Percentiles rank a stretch among this genome's conserved stretches.
These are phyloP conservation scores for Cyprinodon tularosa DNA, from an alignment of 2,113 vertebrate species.

Conservation along the genomic window DNA sequence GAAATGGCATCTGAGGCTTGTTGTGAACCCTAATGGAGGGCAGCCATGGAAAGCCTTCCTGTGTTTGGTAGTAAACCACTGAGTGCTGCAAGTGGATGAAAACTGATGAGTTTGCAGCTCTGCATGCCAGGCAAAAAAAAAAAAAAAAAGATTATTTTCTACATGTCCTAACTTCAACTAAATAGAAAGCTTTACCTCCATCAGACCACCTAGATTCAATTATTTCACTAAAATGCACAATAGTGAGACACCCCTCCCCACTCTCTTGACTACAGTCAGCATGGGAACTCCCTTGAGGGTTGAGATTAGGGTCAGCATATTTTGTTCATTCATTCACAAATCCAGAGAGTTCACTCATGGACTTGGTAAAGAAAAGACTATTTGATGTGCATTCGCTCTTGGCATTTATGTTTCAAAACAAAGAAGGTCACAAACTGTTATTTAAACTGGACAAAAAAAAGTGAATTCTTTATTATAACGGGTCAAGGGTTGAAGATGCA, in stretches of 20 bases:
- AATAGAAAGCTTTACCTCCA: neutral
- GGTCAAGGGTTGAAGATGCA: neutral
- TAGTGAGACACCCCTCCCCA: neutral
- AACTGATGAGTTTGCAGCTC: slow-evolving; percentile 36
- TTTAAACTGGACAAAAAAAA: neutral
- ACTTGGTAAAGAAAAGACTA: slow-evolving; percentile 17
- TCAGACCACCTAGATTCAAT: neutral
- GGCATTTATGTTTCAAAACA: neutral
- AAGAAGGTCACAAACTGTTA: neutral
- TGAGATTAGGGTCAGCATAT: slow-evolving; percentile 27
- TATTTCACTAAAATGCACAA: neutral
- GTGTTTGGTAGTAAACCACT: slow-evolving; percentile 47
- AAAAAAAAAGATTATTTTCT: neutral
- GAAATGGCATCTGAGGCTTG: slow-evolving; percentile 65
- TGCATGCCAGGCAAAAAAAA: slow-evolving; percentile 12
- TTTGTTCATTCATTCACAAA: slow-evolving; percentile 23
- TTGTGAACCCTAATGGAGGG: slow-evolving; percentile 69
- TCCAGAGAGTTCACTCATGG: slow-evolving; percentile 19
- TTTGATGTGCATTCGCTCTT: neutral
- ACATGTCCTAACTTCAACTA: neutral
- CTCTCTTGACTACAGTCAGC: slow-evolving; percentile 9
- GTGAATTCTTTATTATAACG: neutral
- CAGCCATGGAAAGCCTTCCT: slow-evolving; percentile 69
- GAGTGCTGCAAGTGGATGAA: slow-evolving; percentile 29
- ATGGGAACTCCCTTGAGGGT: slow-evolving; percentile 26